Evolutionary conservation across 2,113 vertebrate species (phyloP).

Genomic region (Cynoglossus semilaevis): DNA sequence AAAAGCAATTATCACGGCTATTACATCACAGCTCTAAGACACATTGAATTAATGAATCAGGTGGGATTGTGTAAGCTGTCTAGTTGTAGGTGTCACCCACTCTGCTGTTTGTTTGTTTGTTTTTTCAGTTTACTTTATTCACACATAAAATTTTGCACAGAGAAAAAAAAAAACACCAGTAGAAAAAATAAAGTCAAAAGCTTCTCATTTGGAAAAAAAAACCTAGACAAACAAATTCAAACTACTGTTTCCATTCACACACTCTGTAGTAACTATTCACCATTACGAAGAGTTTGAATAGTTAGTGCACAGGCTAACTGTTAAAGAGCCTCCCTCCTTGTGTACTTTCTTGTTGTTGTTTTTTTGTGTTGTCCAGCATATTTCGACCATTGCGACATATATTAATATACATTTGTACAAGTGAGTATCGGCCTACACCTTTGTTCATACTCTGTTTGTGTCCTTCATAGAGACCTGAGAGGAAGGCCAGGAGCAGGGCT

Average conservation of each 20-base stretch:
- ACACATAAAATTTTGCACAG: conserved; percentile 18
- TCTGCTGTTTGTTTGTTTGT: conserved; percentile 4
- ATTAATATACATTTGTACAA: conserved; percentile 1
- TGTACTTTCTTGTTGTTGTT: conserved; percentile 26
- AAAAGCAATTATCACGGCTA: neutral
- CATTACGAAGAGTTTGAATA: conserved; percentile 23
- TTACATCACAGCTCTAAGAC: conserved; percentile 1
- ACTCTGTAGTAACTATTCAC: conserved; percentile 35
- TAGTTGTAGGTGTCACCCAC: conserved; percentile 43
- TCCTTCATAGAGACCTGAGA: conserved; percentile 67
- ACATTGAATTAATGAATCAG: conserved; percentile 8
- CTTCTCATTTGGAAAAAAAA: conserved; percentile 16
- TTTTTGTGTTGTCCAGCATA: conserved; percentile 19
- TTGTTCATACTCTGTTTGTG: conserved; percentile 43
- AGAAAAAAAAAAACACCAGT: conserved; percentile 28
- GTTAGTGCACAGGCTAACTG: conserved; percentile 47
- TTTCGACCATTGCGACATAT: conserved; percentile 11
- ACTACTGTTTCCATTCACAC: conserved; percentile 30
- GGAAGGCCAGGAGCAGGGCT: conserved; percentile 55
- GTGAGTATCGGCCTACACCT: conserved; percentile 15
- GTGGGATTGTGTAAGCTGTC: neutral
- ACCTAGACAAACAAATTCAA: neutral
- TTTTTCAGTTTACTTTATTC: conserved; percentile 30
- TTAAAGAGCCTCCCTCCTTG: conserved; percentile 38
- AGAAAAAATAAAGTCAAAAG: conserved; percentile 21